These are phyloP conservation scores for Panurus biarmicus DNA, from an alignment of 2,113 vertebrate species.

Conservation along the genomic window DNA sequence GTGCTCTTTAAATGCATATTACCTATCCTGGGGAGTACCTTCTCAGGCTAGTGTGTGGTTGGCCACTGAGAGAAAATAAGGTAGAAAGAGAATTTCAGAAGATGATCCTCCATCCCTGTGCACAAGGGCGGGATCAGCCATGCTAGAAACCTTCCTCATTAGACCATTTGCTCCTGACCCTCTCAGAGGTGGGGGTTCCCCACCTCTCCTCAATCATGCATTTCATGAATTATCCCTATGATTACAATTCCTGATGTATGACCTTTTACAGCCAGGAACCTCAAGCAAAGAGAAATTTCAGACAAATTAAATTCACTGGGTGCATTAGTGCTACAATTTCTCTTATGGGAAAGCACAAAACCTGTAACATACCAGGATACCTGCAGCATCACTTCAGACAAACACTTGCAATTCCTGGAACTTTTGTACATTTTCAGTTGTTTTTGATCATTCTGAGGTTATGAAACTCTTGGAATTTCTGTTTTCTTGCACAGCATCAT, in stretches of 20 bases:
- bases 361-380: not conserved
- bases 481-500: not conserved
- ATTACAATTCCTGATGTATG: not conserved
- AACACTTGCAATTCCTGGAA: not conserved
- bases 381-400: not conserved
- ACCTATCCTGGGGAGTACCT: not conserved
- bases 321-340: not conserved
- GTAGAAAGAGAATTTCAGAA: not conserved
- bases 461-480: not conserved
- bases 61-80: not conserved
- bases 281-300: not conserved
- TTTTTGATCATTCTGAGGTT: not conserved
- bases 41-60: not conserved
- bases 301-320: not conserved
- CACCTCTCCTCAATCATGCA: not conserved
- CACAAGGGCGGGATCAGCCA: not conserved
- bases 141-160: not conserved
- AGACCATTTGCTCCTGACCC: not conserved
- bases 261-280: not conserved
- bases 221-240: not conserved
- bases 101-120: not conserved
- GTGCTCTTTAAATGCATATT: not conserved
- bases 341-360: not conserved
- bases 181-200: not conserved
- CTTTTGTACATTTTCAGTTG: not conserved